Evolutionary conservation across 2,888 invertebrate genomes (phyloP).

Genomic region (Nymphalis c-album): DNA sequence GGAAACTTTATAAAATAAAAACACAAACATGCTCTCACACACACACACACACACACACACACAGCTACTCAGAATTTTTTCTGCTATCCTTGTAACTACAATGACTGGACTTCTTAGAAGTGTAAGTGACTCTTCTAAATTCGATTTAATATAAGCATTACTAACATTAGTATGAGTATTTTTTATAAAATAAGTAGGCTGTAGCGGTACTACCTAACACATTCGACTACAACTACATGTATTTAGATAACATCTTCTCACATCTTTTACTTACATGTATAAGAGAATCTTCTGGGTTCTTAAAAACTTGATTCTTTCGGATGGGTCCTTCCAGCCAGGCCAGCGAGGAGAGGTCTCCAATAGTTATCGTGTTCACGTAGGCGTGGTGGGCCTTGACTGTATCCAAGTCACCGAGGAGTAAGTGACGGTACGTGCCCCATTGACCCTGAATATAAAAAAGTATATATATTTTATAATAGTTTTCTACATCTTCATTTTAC

Average conservation of each 20-base stretch:
- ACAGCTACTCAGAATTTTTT: no score
- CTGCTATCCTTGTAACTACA: no score
- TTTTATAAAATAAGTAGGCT: no score
- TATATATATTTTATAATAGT: not conserved
- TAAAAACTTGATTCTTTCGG: slow-evolving; percentile 56
- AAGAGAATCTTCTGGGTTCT: slow-evolving; percentile 52
- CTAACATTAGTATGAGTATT: no score
- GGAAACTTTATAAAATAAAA: no score
- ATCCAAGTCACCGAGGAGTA: slow-evolving; percentile 81
- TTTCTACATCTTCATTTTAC: not conserved
- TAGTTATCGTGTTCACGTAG: slow-evolving; percentile 87
- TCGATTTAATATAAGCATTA: no score
- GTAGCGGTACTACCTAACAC: no score
- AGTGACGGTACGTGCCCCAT: slow-evolving; percentile 93
- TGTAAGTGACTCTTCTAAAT: no score
- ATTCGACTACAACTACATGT: no score
- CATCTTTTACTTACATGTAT: slow-evolving; percentile 60
- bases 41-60: no score
- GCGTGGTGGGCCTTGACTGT: slow-evolving; percentile 83
- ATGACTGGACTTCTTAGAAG: no score
- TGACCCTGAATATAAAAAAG: slow-evolving; percentile 55
- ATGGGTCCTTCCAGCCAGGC: slow-evolving; percentile 85
- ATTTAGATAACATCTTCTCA: not conserved
- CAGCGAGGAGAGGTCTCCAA: slow-evolving; percentile 93
- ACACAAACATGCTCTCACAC: no score